phyloP scores from a whole-genome alignment of 2,113 vertebrate genomes.

The Lamprotornis superbus region DNA sequence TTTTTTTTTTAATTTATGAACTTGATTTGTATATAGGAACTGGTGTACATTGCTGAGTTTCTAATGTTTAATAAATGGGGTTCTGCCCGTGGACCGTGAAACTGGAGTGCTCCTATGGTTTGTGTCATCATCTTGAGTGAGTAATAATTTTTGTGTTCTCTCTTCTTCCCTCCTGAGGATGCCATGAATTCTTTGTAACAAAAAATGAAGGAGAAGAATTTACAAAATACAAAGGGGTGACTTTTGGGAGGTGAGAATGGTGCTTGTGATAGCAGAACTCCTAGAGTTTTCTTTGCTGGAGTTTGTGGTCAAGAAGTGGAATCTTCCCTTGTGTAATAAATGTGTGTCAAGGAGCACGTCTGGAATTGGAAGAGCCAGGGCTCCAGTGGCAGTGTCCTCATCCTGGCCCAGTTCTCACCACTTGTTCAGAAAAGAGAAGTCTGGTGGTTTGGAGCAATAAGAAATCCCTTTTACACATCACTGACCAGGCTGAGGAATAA shows the following conservation, averaged over 20 bases:
- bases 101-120: background rate
- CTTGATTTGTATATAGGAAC: constrained; percentile 68
- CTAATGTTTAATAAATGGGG: constrained; percentile 67
- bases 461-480: background rate
- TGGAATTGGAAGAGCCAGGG: background rate
- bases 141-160: background rate
- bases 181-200: background rate
- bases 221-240: background rate
- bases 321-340: background rate
- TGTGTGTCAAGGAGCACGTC: background rate
- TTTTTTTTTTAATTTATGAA: constrained; percentile 11
- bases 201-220: background rate
- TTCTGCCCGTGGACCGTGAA: background rate
- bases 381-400: background rate
- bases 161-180: background rate
- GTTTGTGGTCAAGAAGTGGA: background rate
- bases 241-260: background rate
- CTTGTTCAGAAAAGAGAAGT: background rate
- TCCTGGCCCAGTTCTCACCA: background rate
- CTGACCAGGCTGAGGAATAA: background rate
- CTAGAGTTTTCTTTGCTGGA: background rate
- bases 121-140: background rate
- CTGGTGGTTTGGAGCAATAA: background rate
- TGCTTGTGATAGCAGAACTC: background rate
- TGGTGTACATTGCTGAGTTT: constrained; percentile 62